Percentiles rank a stretch among this genome's conserved stretches.
Conservation (phyloP, 2,888 invertebrate genomes). For the Poecilus cupreus region DNA sequence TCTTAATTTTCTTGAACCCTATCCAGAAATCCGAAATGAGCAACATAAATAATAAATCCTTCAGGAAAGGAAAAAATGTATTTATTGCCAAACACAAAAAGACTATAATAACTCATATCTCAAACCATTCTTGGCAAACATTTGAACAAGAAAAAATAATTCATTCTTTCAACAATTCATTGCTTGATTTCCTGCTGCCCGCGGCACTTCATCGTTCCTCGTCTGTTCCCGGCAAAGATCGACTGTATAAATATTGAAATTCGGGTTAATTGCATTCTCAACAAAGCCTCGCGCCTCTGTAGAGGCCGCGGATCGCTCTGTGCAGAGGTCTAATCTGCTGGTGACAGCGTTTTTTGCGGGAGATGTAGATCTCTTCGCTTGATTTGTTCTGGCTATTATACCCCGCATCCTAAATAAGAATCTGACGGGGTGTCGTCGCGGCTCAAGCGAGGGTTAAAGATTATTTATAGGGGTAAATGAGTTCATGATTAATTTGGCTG, state of each 20-base stretch:
- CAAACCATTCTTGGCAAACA: conserved; percentile 27
- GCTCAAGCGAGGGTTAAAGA: background rate
- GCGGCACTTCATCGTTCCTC: background rate
- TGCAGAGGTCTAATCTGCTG: background rate
- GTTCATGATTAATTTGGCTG: background rate
- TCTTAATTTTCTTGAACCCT: background rate
- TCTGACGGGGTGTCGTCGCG: background rate
- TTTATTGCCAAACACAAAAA: background rate
- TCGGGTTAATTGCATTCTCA: conserved; percentile 52
- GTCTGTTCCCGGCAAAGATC: conserved; percentile 13
- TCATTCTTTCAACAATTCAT: conserved; percentile 7
- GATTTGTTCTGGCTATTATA: conserved; percentile 4
- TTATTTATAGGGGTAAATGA: conserved; percentile 2
- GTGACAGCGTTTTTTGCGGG: conserved; percentile 16
- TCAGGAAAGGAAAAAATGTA: background rate
- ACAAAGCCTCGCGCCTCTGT: background rate
- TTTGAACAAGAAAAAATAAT: conserved; percentile 24
- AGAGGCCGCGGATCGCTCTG: background rate
- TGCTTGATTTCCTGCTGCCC: background rate
- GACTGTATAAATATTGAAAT: conserved; percentile 53
- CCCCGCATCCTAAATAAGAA: background rate
- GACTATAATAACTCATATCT: conserved; percentile 23
- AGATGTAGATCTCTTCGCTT: background rate
- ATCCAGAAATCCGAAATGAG: background rate
- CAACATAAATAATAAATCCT: background rate